Base-by-base conservation (phyloP, 2,113 vertebrate species). In the Diadophis punctatus region DNA sequence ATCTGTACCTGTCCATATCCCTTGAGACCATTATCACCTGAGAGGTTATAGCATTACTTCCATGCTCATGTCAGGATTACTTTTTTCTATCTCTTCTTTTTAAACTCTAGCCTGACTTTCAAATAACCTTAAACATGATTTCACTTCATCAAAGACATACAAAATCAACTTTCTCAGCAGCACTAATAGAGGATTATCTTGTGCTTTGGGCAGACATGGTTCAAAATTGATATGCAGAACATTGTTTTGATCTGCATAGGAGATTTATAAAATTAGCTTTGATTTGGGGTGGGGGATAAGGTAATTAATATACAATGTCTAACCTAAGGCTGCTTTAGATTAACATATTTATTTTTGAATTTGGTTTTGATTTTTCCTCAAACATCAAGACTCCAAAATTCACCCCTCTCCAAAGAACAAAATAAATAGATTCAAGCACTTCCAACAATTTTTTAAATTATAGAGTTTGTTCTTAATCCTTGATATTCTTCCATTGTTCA, bases 61-160 rank as follows among this genome's bases (percentile, higher is more conserved):
- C n/a, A 10, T 84, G 30, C 30, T 43, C 55, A 39, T 60, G 87
- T 89, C 53, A 90, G 46, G 86, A 63, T 90, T 63, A 60, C 88
- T 60, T 92, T 52, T 80, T 27, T 48, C 43, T 60, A 7, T 51
- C 52, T 56, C 46, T 90, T 86, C 48, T 80, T 60, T 86, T 63
- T 52, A 55, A 90, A 86, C n/a, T 51, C 74, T 52, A 86, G 4
- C 51, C 60, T 86, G 86, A 63, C 60, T 88, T 90, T 89, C 56
- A 60, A 55, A 90, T 93, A 90, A 93, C 55, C 55, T 93, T 90
- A 86, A 93, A 86, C 55, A 86, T 63, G 22, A 11, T 84, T 52
- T 90, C 23, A 86, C 89, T 92, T 92, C 53, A 92, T 86, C 88
- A 86, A 90, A 80, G 43, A n/a, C 80, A 52, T 48, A 92, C 23